phyloP scores from a whole-genome alignment of 2,888 invertebrate species.

The Petrolisthes cinctipes region DNA sequence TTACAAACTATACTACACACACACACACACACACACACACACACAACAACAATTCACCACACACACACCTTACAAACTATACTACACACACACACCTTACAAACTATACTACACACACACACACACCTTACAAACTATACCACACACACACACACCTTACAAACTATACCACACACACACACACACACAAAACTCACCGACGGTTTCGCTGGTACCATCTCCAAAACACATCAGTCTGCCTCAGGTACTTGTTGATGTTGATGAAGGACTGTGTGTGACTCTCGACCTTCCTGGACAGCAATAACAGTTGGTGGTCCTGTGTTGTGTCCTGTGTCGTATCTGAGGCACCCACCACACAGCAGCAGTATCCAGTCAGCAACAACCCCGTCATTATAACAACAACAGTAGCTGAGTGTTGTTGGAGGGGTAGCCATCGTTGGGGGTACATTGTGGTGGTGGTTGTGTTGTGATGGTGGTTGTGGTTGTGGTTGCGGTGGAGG shows the following conservation, averaged over 20 bases:
- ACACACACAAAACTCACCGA: slow-evolving; percentile 26
- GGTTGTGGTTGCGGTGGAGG: no score
- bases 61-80: no score
- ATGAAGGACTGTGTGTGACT: slow-evolving; percentile 42
- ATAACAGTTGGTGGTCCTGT: not conserved
- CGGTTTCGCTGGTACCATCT: slow-evolving; percentile 45
- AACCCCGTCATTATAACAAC: not conserved
- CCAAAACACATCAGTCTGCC: slow-evolving; percentile 43
- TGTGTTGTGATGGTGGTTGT: no score
- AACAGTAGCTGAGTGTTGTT: no score
- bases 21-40: slow-evolving; percentile 1
- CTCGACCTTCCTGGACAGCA: slow-evolving; percentile 16
- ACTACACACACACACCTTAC: no score
- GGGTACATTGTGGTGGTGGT: no score
- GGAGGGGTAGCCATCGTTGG: no score
- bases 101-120: not conserved
- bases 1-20: not conserved
- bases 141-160: not conserved
- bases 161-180: not conserved
- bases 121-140: no score
- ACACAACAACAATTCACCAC: not conserved
- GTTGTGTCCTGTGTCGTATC: not conserved
- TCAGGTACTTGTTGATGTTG: slow-evolving; percentile 29
- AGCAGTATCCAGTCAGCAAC: not conserved
- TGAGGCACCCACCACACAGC: not conserved